Evolutionary conservation across 2,797 vertebrate species (phyloP), one percentile per base, ranked within the genome.

Genomic region (Sebastes jordani): DNA sequence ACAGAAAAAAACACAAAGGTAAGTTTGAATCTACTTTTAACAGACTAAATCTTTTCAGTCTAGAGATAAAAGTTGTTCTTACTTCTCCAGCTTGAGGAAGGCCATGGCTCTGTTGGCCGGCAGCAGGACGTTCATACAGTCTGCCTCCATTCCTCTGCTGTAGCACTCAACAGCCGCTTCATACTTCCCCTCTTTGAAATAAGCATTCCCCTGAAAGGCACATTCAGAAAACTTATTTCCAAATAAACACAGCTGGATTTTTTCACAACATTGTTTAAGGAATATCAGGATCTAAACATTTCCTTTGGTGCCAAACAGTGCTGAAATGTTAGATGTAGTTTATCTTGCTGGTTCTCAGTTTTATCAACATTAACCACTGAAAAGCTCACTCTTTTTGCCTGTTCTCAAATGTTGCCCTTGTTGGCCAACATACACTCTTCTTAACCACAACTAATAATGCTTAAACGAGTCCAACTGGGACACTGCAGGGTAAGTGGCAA

Each of bases 111-210:
- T 96, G 92, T 99, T 99, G 22, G 98, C 99, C 2, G 97, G 97
- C 69, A 99, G 94, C 1, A 99, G 95, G 1, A 96, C 97, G 68
- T 99, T 98, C 83, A 93, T 89, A 69, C 87, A 67, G 94, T 99
- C 99, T 18, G 96, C 98, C 89, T 96, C 94, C 46, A 99, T 97
- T 10, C 98, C 99, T 75, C 91, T 93, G 61, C 93, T 97, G 84
- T 99, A 99, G 82, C 97, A 99, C 14, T 99, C 97, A 29, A 97
- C 95, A 0, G 99, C 99, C 30, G 93, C 92, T 84, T 99, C 97
- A 0, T 99, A 99, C 81, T 96, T 97, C 1, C 98, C 98, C 86
- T 98, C 97, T 93, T 99, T 99, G 91, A 99, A 99, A 92, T 98
- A 99, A 27, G 95, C 96, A 10, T 99, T 99, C 3, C 99, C 99